These are phyloP conservation scores for Mactromeris polynyma DNA, from an alignment of 2,888 invertebrate species.

Conservation along the genomic window DNA sequence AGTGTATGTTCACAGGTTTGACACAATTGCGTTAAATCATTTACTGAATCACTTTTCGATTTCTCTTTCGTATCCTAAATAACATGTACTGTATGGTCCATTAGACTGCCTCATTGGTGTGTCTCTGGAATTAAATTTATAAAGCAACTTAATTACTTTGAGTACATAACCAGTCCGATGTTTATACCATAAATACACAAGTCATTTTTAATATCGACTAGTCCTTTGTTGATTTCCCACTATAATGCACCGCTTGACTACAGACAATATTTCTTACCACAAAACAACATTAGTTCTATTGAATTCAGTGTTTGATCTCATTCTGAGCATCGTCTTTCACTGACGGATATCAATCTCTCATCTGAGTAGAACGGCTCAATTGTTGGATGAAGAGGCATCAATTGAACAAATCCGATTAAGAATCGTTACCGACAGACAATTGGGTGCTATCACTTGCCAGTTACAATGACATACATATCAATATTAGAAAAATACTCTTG, in stretches of 20 bases:
- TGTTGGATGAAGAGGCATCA: neutral
- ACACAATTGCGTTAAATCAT: no score
- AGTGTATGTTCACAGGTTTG: no score
- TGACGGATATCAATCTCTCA: neutral
- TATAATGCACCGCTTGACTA: neutral
- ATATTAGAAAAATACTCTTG: no score
- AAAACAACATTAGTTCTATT: neutral
- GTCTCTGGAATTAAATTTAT: neutral
- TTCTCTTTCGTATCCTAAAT: no score
- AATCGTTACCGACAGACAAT: neutral
- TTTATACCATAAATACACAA: neutral
- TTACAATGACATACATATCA: no score
- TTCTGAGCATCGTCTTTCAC: neutral
- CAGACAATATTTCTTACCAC: neutral
- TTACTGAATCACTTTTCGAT: neutral
- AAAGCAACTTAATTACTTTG: neutral
- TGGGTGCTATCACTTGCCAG: no score
- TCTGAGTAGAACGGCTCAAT: neutral
- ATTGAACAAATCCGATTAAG: neutral
- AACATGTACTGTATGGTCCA: no score
- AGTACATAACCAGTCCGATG: neutral
- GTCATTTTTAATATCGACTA: neutral
- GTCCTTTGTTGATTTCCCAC: neutral
- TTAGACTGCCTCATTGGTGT: no score
- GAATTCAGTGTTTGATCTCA: conserved; percentile 1